Base-by-base conservation (phyloP, 2,113 vertebrate genomes). In the Myiozetetes cayanensis region DNA sequence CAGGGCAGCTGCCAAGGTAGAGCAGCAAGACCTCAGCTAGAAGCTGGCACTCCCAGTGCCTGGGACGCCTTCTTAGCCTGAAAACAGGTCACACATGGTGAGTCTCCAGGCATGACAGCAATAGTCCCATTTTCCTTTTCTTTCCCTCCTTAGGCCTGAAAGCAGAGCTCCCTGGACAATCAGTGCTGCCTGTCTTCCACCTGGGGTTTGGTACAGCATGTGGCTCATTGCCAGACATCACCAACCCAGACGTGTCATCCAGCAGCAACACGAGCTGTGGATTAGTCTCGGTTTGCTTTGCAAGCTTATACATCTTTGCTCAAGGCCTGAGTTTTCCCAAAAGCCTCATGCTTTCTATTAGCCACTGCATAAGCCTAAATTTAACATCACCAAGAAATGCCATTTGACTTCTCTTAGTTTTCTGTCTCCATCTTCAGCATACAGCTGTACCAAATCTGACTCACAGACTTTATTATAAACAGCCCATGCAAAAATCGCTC, bases 131-230 rank as follows among this genome's bases (percentile, higher is more conserved):
- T 49, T 31, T 21, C 35, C 55, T 65, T 65, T 33, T 73, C 20
- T 12, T 17, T 50, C 27, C 50, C 37, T 65, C 49, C 52, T 35
- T 37, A n/a, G 70, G 70, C 49, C 30, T 33, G 33, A 24, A 50
- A 74, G 27, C 59, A 72, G 63, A 30, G 23, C 49, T 52, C 19
- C 23, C 23, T 1, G 0, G 49, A 12, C 39, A 72, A 46, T 31
- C 50, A 18, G n/a, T 2, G 4, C 53, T 15, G 56, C 47, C 46
- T 2, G 2, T 21, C 44, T 65, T 56, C 23, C 31, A 15, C 44
- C 41, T 20, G 56, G 3, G 3, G 72, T 27, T 14, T 2, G 2
- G 27, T 35, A 35, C 1, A 8, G 66, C 43, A 21, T 2, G 1
- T 9, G 10, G n/a, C 50, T 46, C 46, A 28, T 8, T 52, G 39